Base-by-base conservation (phyloP, 2,797 vertebrate species). In the Thaleichthys pacificus region DNA sequence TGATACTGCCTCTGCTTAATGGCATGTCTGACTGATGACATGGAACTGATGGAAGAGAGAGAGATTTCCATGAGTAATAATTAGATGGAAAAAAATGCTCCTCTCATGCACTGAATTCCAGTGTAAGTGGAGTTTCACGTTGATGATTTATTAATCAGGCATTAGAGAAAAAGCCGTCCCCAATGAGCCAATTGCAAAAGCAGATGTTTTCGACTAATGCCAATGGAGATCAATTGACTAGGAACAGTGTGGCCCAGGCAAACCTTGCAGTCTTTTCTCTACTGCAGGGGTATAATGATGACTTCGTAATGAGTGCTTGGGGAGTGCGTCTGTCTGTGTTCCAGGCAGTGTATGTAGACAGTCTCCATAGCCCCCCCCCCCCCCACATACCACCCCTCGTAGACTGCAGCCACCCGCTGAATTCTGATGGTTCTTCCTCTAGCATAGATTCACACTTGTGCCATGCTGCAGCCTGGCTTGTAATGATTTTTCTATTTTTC, bases 81-180 rank as follows among this genome's bases (percentile, higher is more conserved):
- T 86, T 80, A 75, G 71, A 86, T 82, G 80, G 32, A 3, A 81
- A 84, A 68, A 56, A 42, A 47, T 21, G 5, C 73, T 81, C 69
- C 74, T 66, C 71, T 68, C 73, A 83, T 87, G 72, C 73, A 70
- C 66, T 69, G 78, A 76, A 75, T 77, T 75, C 82, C 78, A 82
- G 72, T 80, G 82, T 84, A 76, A 84, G 86, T 35, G 32, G 32
- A 35, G 86, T 86, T 75, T 75, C 78, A 86, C 70, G 49, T 68
- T 79, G 80, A 84, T 49, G 19, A 81, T 77, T 84, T 79, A 79
- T 82, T 80, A 75, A 68, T 80, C 77, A 66, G 64, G 73, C 74
- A 77, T 85, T 80, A 26, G 82, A 17, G 32, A 69, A 54, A 54
- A 70, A 77, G 70, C 71, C 38, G n/a, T 74, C 68, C n/a, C 75